Percentiles rank a stretch among this genome's conserved stretches.
Conservation (phyloP, 2,888 invertebrate species). For the Blastobasis lacticolella region DNA sequence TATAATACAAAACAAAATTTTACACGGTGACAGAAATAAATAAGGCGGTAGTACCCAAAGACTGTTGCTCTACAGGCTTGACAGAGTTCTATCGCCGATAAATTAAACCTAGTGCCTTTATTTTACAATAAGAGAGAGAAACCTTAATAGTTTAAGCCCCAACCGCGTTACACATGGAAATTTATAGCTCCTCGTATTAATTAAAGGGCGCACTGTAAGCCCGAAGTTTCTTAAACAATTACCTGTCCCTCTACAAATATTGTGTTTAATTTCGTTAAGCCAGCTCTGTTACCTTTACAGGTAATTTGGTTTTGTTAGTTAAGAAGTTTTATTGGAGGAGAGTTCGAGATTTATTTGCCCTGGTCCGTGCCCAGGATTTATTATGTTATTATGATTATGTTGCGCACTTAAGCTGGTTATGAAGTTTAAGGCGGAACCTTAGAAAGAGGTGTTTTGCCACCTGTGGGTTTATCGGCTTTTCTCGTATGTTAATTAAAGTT, state of each 20-base stretch:
- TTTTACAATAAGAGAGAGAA: not conserved
- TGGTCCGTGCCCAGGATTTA: no score
- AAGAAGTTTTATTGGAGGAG: constrained; percentile 2
- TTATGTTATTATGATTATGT: no score
- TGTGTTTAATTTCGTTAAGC: constrained; percentile 20
- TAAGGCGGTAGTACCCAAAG: no score
- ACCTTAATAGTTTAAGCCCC: constrained; percentile 33
- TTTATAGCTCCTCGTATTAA: constrained; percentile 47
- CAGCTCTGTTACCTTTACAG: constrained; percentile 21
- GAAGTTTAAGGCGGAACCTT: not conserved
- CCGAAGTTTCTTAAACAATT: constrained; percentile 42
- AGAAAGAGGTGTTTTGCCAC: no score
- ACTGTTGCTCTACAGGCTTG: no score
- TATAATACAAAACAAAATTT: no score
- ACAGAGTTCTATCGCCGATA: not conserved
- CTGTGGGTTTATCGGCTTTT: no score
- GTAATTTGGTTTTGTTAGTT: constrained; percentile 22
- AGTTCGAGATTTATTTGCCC: no score
- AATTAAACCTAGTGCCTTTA: constrained; percentile 19
- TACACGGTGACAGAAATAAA: no score
- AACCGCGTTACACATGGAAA: constrained; percentile 36
- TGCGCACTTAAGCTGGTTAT: not conserved
- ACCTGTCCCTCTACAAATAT: constrained; percentile 33
- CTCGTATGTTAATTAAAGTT: no score
- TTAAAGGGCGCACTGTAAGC: constrained; percentile 38